Conservation (phyloP, 2,888 invertebrate genomes). For the Lepidocyrtinus sp. region DNA sequence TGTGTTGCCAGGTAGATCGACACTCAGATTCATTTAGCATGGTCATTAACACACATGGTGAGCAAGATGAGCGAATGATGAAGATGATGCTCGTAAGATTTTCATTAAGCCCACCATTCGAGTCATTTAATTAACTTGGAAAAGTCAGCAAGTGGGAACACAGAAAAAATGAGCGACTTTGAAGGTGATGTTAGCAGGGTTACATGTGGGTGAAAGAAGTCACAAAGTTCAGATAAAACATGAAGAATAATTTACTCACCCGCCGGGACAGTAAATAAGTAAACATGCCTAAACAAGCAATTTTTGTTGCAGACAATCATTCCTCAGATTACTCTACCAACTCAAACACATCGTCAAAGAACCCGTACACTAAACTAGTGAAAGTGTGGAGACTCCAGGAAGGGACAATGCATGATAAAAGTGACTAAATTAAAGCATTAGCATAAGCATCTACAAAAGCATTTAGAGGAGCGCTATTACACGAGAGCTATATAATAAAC, state of each 20-base stretch:
- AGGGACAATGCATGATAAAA: too few species aligned
- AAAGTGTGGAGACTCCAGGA: too few species aligned
- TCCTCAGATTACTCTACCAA: slow-evolving; percentile 1
- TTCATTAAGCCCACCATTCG: slow-evolving; percentile 24
- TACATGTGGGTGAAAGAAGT: not conserved
- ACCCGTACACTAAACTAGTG: too few species aligned
- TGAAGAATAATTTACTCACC: not conserved
- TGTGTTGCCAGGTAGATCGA: too few species aligned
- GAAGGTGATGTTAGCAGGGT: not conserved
- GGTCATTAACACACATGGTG: slow-evolving; percentile 42
- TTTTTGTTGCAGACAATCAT: not conserved
- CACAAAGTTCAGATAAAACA: not conserved
- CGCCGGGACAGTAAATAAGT: not conserved
- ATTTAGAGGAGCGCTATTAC: too few species aligned
- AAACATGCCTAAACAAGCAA: not conserved
- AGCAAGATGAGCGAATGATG: slow-evolving; percentile 30
- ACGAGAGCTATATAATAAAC: too few species aligned
- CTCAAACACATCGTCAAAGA: slow-evolving; percentile 1
- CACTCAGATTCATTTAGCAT: too few species aligned
- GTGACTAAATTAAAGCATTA: too few species aligned
- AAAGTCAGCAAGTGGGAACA: slow-evolving; percentile 1
- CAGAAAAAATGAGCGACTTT: not conserved
- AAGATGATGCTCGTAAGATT: slow-evolving; percentile 30
- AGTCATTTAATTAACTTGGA: slow-evolving; percentile 42
- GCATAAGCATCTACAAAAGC: too few species aligned